Base-by-base conservation (phyloP, 2,888 invertebrate genomes). In the Amblyjoppa proteus region DNA sequence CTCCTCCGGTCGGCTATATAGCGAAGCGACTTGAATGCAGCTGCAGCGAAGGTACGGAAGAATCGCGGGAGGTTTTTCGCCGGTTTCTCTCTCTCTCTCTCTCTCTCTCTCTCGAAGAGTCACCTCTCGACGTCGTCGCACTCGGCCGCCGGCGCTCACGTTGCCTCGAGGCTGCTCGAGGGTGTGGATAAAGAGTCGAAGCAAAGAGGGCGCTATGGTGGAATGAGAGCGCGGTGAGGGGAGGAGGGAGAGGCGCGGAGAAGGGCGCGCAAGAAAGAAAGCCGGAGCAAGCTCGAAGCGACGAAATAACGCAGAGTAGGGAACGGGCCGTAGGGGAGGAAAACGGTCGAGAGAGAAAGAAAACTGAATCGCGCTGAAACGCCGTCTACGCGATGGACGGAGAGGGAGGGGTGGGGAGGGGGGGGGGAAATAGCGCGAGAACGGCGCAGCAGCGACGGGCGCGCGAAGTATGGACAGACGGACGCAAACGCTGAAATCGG, bases 401-500 rank as follows among this genome's bases (percentile, higher is more conserved):
- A 11, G 64, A n/a, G 64, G 64, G n/a, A 9, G 6, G 28, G 3
- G 58, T 1, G n/a, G n/a, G n/a, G 20, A 3, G 25, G 25, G 75
- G 70, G 70, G 81, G 78, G 74, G 51, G 75, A 74, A 78, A 80
- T 76, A 76, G 64, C 68, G 78, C 58, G 73, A 68, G 38, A 76
- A 74, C 80, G 74, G 84, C 75, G 75, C 70, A 74, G 13, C 66
- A 49, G 45, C 45, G 45, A 56, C 51, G 61, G 41, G 69, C 69
- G 75, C 69, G 69, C 58, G 64, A 28, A 79, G 68, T 73, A 84
- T 31, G 76, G 84, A 87, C 53, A 78, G 73, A 85, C 85, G 84
- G 84, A 91, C 92, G 93, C 93, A 93, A 92, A 93, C 91, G 92
- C 92, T 91, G 92, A 93, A 93, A 93, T 93, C 93, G 93, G 93